Conservation (phyloP, 2,797 vertebrate genomes). For the Tenualosa ilisha region DNA sequence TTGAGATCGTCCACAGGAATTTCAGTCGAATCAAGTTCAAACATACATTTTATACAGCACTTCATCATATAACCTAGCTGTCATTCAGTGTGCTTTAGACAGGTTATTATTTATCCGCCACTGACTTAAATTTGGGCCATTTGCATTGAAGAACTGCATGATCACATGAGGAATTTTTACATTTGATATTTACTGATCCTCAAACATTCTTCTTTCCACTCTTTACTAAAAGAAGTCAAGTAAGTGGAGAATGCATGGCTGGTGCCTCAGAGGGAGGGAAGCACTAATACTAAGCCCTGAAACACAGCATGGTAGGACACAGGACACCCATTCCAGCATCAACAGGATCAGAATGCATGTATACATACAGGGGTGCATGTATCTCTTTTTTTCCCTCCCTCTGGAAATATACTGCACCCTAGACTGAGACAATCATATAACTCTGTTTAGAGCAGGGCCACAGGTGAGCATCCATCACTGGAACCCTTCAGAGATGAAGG, state of each 20-base stretch:
- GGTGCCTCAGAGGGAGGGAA: not conserved
- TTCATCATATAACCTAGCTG: too few relatives aligned
- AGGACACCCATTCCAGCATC: not conserved
- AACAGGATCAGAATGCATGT: too few relatives aligned
- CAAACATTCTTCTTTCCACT: too few relatives aligned
- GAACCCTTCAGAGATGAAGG: not conserved
- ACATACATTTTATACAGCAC: too few relatives aligned
- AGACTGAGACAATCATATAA: not conserved
- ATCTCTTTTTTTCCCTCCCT: not conserved
- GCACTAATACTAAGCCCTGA: not conserved
- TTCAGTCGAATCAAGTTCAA: too few relatives aligned
- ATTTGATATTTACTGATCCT: not conserved
- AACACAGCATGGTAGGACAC: not conserved
- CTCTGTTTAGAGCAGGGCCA: not conserved
- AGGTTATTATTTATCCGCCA: too few relatives aligned
- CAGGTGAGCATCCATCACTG: not conserved
- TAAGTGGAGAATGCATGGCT: not conserved
- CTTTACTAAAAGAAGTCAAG: not conserved
- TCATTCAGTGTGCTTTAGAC: too few relatives aligned
- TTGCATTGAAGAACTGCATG: too few relatives aligned
- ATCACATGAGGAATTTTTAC: too few relatives aligned
- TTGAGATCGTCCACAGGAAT: too few relatives aligned
- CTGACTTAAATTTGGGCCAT: too few relatives aligned
- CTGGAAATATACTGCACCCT: not conserved
- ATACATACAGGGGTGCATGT: not conserved